Conservation (phyloP, 2,888 invertebrate genomes). For the Vannuccia rotundouncinata region DNA sequence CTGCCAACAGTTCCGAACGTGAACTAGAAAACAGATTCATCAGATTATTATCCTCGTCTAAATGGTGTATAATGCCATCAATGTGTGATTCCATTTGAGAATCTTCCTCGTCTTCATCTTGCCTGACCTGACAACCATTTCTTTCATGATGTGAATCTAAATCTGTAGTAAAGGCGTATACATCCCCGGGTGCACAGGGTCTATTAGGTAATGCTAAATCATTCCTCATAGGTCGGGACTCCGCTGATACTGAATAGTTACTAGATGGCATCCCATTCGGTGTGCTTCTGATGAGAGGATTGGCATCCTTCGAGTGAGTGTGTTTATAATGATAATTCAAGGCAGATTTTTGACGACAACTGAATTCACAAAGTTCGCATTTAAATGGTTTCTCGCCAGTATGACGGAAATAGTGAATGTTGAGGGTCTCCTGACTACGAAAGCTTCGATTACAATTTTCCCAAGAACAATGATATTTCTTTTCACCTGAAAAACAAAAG, state of each 20-base stretch:
- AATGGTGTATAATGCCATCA: slow-evolving; percentile 33
- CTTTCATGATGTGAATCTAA: slow-evolving; percentile 2
- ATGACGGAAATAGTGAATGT: slow-evolving; percentile 50
- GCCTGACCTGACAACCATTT: background rate
- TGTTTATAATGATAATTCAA: slow-evolving; percentile 50
- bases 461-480: slow-evolving; percentile 50
- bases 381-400: slow-evolving; percentile 52
- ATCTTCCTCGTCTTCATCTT: background rate
- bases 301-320: slow-evolving; percentile 34
- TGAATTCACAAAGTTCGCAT: slow-evolving; percentile 52
- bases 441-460: slow-evolving; percentile 53
- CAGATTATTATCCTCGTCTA: slow-evolving; percentile 27
- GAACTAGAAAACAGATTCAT: background rate
- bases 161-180: slow-evolving; percentile 30
- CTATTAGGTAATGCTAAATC: background rate
- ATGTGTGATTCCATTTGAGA: slow-evolving; percentile 35
- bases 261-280: slow-evolving; percentile 27
- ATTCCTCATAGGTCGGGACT: background rate
- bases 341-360: slow-evolving; percentile 52
- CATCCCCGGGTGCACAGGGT: background rate
- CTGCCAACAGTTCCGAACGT: background rate
- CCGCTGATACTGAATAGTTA: background rate
- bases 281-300: slow-evolving; percentile 5
- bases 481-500: slow-evolving; percentile 49
- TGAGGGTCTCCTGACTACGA: slow-evolving; percentile 51